A percentile compares a stretch with the other conserved stretches of the same genome.
phyloP scores from a whole-genome alignment of 2,797 vertebrate species.

The Clarias fuscus region DNA sequence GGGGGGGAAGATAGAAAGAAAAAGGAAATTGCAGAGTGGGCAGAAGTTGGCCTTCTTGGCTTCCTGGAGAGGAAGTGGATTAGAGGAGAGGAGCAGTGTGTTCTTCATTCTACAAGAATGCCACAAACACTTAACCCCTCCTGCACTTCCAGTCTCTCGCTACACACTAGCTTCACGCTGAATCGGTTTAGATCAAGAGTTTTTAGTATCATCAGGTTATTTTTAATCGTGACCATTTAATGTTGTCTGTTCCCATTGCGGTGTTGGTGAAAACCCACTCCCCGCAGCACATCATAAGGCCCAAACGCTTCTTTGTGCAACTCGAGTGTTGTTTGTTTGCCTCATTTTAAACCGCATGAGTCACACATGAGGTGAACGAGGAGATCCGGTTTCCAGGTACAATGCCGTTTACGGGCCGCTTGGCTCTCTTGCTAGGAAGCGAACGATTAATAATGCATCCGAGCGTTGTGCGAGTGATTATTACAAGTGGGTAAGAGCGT shows the following conservation, averaged over 20 bases:
- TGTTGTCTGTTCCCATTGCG: background rate
- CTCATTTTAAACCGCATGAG: background rate
- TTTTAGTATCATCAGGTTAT: background rate
- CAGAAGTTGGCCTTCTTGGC: constrained; percentile 88
- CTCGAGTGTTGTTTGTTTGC: background rate
- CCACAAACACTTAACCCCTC: constrained; percentile 59
- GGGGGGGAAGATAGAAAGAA: constrained; percentile 67
- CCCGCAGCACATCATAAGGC: background rate
- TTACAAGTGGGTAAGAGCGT: background rate
- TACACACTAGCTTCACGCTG: background rate
- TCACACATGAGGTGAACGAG: background rate
- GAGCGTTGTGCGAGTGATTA: background rate
- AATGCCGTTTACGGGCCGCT: background rate
- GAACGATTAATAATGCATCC: constrained; percentile 18
- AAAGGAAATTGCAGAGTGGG: constrained; percentile 92
- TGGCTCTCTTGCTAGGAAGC: background rate
- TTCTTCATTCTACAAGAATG: constrained; percentile 69
- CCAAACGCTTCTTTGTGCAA: background rate
- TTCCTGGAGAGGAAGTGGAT: constrained; percentile 93
- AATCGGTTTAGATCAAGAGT: background rate
- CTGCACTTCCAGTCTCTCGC: background rate
- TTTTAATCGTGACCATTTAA: background rate
- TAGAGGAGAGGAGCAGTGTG: constrained; percentile 63
- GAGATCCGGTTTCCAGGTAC: constrained; percentile 15
- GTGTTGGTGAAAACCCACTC: background rate